Conservation (phyloP, 2,797 vertebrate genomes). For the Dicrostonyx torquatus region DNA sequence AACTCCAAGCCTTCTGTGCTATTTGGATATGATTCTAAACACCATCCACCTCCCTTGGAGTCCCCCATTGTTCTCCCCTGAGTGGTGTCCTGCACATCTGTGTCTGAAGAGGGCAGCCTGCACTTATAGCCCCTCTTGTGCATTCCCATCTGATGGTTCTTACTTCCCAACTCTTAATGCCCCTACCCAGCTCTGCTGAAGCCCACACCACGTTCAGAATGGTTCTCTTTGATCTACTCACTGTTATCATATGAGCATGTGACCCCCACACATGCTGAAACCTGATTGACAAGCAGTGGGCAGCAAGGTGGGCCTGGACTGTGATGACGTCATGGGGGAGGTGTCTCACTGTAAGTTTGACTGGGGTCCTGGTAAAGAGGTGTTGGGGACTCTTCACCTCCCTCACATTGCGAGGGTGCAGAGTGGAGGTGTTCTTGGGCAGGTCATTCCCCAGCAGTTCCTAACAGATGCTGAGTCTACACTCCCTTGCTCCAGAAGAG, state of each 20-base stretch:
- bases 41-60: background rate
- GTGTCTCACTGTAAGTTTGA: background rate
- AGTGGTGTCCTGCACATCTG: no score
- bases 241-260: background rate
- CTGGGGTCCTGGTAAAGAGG: background rate
- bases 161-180: background rate
- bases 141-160: background rate
- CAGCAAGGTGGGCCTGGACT: background rate
- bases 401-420: accelerated
- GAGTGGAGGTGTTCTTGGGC: background rate
- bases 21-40: background rate
- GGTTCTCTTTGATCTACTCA: background rate
- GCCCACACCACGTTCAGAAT: background rate
- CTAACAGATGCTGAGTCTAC: accelerated
- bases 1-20: background rate
- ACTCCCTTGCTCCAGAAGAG: background rate
- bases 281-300: background rate
- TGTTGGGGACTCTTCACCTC: no score
- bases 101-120: background rate
- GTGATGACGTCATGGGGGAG: no score
- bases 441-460: no score
- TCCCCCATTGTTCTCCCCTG: background rate
- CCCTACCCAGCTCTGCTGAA: background rate
- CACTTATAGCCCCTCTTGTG: background rate
- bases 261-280: background rate